Evolutionary conservation across 2,113 vertebrate species (phyloP), one percentile per base, ranked within the genome.

Genomic region (cattle (Bos taurus)): DNA sequence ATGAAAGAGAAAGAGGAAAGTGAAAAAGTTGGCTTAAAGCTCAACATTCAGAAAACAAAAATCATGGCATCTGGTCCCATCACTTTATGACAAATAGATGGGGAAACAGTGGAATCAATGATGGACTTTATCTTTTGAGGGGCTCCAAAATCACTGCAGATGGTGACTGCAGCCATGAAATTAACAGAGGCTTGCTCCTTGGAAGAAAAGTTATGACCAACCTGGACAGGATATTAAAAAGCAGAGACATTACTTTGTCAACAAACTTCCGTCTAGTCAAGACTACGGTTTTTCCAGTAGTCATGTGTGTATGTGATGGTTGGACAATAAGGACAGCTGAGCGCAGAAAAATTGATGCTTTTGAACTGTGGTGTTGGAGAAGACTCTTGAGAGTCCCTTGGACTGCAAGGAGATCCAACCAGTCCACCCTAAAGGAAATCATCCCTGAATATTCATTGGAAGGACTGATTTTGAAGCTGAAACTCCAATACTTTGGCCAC

Each of bases 261-360:
- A 67, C 8, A 67, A 67, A 10, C 0, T 19, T 36, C 33, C n/a
- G 10, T 67, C 64, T 5, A 67, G 17, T 36, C 17, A 67, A 36
- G 33, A 1, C 33, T 36, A 36, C 4, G 3, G 33, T 36, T 67
- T 19, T 67, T 67, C 64, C 33, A 36, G 33, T 67, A 67, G 17
- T 36, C 64, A 21, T 67, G 4, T 67, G 1, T 67, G 33, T n/a
- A 67, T 36, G 64, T n/a, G 17, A 67, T 2, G 8, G 33, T 5
- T 67, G 64, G 33, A 21, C 8, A 36, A 10, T 36, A 36, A 36
- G 36, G 33, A 36, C n/a, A 67, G 64, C 64, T 36, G 9, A 36
- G 17, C 0, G 2, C 64, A 19, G 7, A 71, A 71, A 9, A 21
- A 36, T 36, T 21, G 2, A 36, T 36, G 17, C 1, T 36, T 71